Evolutionary conservation across 2,888 invertebrate genomes (phyloP), one percentile per base, ranked within the genome.

Genomic region (Drosophila mulleri): DNA sequence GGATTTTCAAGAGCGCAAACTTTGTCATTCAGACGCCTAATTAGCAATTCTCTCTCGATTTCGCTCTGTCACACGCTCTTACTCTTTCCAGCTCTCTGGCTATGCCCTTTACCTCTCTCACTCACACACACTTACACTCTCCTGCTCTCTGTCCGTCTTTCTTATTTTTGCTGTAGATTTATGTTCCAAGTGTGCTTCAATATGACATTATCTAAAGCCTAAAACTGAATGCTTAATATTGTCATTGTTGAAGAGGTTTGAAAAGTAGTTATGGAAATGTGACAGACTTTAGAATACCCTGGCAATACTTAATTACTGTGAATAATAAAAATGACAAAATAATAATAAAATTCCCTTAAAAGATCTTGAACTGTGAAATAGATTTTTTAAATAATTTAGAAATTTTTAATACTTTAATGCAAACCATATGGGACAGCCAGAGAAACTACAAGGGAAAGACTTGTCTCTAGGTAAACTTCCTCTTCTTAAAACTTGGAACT

Each of bases 11-110:
- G 60, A 62, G 48, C 26, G 59, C 9, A 35, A 39, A 9, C 35
- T 8, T 8, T 6, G 18, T 11, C 23, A 9, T 41, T 52, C 8
- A 32, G 60, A 16, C 14, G n/a, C 3, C 44, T 37, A 23, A 74
- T 69, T 73, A 63, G 23, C 67, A 67, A 56, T 35, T 73, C 45
- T 64, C 45, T 26, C 9, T n/a, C 52, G 16, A 5, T 12, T 11
- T 48, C n/a, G n/a, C 26, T 23, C n/a, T 37, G 14, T 44, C 7
- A 2, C 39, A 14, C 14, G 12, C 14, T 37, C 4, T 35, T 11
- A 12, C 35, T 35, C 35, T 12, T 14, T 37, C 14, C 11, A 37
- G 12, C 18, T 41, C 4, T 32, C 29, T 5, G 1, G 5, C 29
- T 29, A 1, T 18, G n/a, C 18, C n/a, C 11, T 4, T 26, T n/a